Evolutionary conservation across 2,888 invertebrate genomes (phyloP).

Genomic region (Drosophila merina): DNA sequence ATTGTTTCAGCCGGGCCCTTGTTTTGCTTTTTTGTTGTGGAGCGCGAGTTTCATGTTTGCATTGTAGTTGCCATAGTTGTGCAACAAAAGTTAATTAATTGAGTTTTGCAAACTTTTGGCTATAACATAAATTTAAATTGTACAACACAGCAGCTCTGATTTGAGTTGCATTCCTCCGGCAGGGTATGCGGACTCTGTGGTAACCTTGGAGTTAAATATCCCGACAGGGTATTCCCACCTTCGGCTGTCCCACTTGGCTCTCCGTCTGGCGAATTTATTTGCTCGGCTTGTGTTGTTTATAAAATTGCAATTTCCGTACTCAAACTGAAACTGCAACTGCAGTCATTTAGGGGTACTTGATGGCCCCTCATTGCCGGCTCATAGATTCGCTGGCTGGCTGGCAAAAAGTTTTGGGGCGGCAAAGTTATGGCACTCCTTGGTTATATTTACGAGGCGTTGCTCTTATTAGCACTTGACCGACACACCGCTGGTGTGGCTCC

Average conservation of each 20-base stretch:
- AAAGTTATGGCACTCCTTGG: slow-evolving; percentile 19
- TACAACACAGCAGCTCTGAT: slow-evolving; percentile 37
- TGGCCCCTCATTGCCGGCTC: slow-evolving; percentile 43
- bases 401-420: slow-evolving; percentile 46
- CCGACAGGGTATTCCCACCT: slow-evolving; percentile 25
- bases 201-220: neutral
- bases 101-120: slow-evolving; percentile 75
- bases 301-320: slow-evolving; percentile 57
- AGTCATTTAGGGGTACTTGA: slow-evolving; percentile 73
- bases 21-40: slow-evolving; percentile 48
- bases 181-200: slow-evolving; percentile 8
- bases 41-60: slow-evolving; percentile 51
- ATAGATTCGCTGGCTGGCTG: slow-evolving; percentile 43
- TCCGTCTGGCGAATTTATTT: slow-evolving; percentile 50
- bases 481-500: slow-evolving; percentile 7
- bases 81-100: slow-evolving; percentile 79
- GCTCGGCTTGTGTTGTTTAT: slow-evolving; percentile 41
- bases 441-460: slow-evolving; percentile 40
- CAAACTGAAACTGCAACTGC: slow-evolving; percentile 71
- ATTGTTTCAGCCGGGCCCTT: slow-evolving; percentile 40
- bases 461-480: slow-evolving; percentile 41
- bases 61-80: slow-evolving; percentile 42
- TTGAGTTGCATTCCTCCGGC: slow-evolving; percentile 12
- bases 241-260: slow-evolving; percentile 8
- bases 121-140: slow-evolving; percentile 77